These are phyloP conservation scores for Hermaeophaga mercurialis DNA, from an alignment of 2,888 invertebrate genomes.

Conservation along the genomic window DNA sequence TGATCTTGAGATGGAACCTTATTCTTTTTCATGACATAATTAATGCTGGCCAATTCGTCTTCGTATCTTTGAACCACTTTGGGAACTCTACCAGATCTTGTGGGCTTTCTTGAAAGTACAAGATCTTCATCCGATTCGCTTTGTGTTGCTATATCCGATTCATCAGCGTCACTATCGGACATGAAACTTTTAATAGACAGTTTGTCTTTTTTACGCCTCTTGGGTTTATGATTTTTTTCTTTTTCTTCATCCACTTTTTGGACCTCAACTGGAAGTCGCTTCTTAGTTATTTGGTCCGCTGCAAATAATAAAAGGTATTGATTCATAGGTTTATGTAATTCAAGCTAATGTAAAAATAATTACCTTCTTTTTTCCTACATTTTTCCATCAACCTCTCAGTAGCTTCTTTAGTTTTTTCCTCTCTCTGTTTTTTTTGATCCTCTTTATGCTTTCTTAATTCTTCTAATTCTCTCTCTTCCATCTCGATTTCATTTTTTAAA, in stretches of 20 bases:
- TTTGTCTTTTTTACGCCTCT: constrained; percentile 26
- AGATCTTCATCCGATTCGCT: constrained; percentile 41
- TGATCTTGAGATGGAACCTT: constrained; percentile 2
- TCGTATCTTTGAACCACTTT: constrained; percentile 49
- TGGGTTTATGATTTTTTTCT: constrained; percentile 13
- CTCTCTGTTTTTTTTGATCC: constrained; percentile 33
- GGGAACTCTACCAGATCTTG: constrained; percentile 57
- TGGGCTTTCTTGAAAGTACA: constrained; percentile 52
- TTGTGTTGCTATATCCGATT: constrained; percentile 40
- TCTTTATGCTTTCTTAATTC: constrained; percentile 40
- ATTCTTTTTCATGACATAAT: constrained; percentile 18
- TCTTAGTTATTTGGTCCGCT: not conserved
- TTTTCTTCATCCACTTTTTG: not conserved
- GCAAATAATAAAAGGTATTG: not conserved
- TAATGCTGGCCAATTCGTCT: constrained; percentile 16
- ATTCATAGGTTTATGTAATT: too few species aligned
- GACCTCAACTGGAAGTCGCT: not conserved
- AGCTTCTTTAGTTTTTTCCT: constrained; percentile 28
- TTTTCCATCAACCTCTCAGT: constrained; percentile 19
- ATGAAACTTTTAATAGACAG: constrained; percentile 40
- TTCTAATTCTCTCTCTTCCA: constrained; percentile 56
- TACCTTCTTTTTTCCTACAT: constrained; percentile 30
- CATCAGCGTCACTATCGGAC: constrained; percentile 45
- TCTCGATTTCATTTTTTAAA: constrained; percentile 63
- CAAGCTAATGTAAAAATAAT: too few species aligned